These are phyloP conservation scores for Perdita meconis DNA, from an alignment of 2,888 invertebrate genomes.

Conservation along the genomic window DNA sequence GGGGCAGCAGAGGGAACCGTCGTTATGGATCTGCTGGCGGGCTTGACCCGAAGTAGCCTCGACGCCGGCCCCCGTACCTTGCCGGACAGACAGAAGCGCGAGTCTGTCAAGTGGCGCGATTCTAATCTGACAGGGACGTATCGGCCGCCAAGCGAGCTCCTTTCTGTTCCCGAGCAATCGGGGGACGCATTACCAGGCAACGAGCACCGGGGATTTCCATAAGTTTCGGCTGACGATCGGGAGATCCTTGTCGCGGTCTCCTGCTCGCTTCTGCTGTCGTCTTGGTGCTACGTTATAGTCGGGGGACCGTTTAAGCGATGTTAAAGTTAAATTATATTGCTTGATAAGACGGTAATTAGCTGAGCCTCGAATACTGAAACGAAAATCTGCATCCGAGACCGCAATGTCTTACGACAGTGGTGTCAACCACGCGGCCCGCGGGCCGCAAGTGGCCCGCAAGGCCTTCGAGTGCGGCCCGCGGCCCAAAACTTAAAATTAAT, in stretches of 20 bases:
- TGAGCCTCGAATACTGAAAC: too few species aligned
- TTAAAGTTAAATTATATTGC: too few species aligned
- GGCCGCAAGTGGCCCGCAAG: too few species aligned
- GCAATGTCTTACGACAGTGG: too few species aligned
- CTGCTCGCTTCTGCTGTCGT: neutral
- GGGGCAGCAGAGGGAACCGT: constrained; percentile 72
- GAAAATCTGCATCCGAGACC: too few species aligned
- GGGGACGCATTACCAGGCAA: constrained; percentile 76
- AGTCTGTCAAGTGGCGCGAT: constrained; percentile 83
- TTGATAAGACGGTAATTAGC: too few species aligned
- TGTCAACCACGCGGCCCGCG: too few species aligned
- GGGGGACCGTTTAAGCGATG: too few species aligned
- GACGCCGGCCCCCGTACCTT: constrained; percentile 53
- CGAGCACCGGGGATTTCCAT: constrained; percentile 76
- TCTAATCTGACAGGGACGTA: constrained; percentile 84
- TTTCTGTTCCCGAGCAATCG: constrained; percentile 60
- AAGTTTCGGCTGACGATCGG: constrained; percentile 61
- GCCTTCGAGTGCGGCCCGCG: too few species aligned
- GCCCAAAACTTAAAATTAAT: too few species aligned
- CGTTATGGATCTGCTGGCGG: constrained; percentile 75
- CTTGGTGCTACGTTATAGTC: too few species aligned
- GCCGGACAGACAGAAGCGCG: constrained; percentile 82
- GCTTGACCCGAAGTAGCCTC: constrained; percentile 75
- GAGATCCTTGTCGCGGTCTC: neutral
- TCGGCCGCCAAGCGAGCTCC: constrained; percentile 70